Conservation (phyloP, 2,113 vertebrate species). For the Asarcornis scutulata region DNA sequence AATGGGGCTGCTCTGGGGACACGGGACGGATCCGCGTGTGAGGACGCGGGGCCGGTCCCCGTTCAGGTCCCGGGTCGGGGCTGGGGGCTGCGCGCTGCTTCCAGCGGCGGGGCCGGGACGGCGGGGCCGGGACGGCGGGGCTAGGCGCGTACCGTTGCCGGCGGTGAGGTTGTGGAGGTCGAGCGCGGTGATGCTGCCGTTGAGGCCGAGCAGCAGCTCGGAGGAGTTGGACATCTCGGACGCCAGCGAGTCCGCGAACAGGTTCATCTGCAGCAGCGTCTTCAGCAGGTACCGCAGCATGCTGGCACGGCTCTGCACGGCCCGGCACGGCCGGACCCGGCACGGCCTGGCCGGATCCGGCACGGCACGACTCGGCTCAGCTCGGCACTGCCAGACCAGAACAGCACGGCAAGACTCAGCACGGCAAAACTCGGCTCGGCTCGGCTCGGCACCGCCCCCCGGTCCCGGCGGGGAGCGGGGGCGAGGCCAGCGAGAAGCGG, state of each 20-base stretch:
- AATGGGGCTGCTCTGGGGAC: accelerated
- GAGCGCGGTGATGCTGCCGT: conserved; percentile 77
- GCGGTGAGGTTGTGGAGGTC: conserved; percentile 81
- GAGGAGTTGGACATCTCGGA: conserved; percentile 82
- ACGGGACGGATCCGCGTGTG: not conserved
- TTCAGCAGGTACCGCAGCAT: conserved; percentile 97
- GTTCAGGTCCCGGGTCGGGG: not conserved
- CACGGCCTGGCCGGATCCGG: conserved; percentile 19
- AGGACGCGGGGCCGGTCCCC: accelerated
- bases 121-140: not conserved
- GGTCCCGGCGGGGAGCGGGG: conserved; percentile 53
- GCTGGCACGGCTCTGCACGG: not conserved
- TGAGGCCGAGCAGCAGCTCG: conserved; percentile 82
- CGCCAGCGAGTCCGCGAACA: conserved; percentile 89
- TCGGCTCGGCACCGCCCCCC: conserved; percentile 15
- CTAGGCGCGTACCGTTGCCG: conserved; percentile 82
- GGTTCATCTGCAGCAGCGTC: conserved; percentile 95
- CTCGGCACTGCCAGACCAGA: not conserved
- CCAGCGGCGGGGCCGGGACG: not conserved
- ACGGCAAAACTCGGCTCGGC: accelerated
- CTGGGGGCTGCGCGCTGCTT: not conserved
- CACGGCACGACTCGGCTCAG: not conserved
- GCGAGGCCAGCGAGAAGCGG: conserved; percentile 31
- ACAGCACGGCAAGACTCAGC: not conserved
- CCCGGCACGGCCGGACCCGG: not conserved